phyloP scores from a whole-genome alignment of 2,888 invertebrate genomes.

The Acronicta aceris region DNA sequence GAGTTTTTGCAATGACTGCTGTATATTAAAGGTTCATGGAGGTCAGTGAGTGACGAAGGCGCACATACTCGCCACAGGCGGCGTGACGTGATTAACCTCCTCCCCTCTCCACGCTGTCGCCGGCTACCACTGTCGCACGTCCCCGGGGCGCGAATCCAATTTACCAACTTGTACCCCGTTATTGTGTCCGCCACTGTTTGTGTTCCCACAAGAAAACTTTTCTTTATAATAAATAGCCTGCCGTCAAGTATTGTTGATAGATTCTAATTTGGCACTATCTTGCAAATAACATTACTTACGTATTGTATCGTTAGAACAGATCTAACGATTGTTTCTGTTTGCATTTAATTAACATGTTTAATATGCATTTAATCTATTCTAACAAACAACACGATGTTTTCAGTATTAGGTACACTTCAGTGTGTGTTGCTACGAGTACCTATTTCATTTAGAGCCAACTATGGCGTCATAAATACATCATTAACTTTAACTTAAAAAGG shows the following conservation, averaged over 20 bases:
- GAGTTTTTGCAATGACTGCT: constrained; percentile 19
- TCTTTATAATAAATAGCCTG: constrained; percentile 68
- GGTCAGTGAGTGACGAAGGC: constrained; percentile 40
- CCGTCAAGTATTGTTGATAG: constrained; percentile 50
- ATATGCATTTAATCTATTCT: neutral
- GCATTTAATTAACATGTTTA: neutral
- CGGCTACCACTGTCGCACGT: constrained; percentile 64
- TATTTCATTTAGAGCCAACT: too few relatives aligned
- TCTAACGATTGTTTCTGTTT: neutral
- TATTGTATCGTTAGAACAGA: constrained; percentile 12
- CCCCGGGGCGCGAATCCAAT: constrained; percentile 82
- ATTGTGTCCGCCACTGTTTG: constrained; percentile 73
- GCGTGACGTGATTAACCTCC: constrained; percentile 61
- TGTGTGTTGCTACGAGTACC: too few relatives aligned
- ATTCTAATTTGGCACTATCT: constrained; percentile 30
- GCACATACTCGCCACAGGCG: constrained; percentile 40
- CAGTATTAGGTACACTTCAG: too few relatives aligned
- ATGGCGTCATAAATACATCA: too few relatives aligned
- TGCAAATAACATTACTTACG: neutral
- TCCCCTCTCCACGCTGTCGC: constrained; percentile 34
- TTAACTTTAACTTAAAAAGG: too few relatives aligned
- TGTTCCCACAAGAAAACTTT: constrained; percentile 71
- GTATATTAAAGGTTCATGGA: constrained; percentile 19
- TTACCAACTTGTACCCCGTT: constrained; percentile 82
- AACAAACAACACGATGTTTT: neutral